phyloP scores from a whole-genome alignment of 2,113 vertebrate genomes.

The Notothenia rossii region DNA sequence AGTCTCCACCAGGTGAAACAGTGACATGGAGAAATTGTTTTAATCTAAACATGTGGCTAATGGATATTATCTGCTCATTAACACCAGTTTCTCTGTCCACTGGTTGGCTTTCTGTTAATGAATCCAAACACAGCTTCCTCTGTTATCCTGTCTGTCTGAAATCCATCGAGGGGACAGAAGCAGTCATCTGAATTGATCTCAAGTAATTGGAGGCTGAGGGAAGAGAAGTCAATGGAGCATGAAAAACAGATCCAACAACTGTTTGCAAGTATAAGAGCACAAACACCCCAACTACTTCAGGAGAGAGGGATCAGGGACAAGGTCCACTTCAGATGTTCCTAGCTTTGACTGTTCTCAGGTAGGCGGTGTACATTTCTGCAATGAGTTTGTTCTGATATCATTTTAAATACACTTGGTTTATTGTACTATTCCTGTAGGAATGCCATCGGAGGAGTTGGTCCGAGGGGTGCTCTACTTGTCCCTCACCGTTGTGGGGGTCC shows the following conservation, averaged over 20 bases:
- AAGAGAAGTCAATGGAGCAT: slow-evolving; percentile 76
- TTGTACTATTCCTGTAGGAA: slow-evolving; percentile 26
- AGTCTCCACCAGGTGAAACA: not conserved
- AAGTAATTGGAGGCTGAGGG: slow-evolving; percentile 79
- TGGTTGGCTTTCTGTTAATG: slow-evolving; percentile 25
- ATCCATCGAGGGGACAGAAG: slow-evolving; percentile 50
- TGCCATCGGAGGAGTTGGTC: slow-evolving; percentile 62
- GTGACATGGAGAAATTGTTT: slow-evolving; percentile 33
- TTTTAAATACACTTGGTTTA: not conserved
- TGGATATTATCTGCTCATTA: slow-evolving; percentile 30
- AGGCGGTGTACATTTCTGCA: not conserved
- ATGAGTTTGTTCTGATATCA: not conserved
- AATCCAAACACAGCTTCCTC: slow-evolving; percentile 38
- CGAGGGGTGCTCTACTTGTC: slow-evolving; percentile 80
- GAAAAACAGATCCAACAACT: slow-evolving; percentile 54
- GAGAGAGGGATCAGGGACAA: slow-evolving; percentile 18
- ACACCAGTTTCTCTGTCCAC: slow-evolving; percentile 3
- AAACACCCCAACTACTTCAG: slow-evolving; percentile 37
- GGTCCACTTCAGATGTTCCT: slow-evolving; percentile 28
- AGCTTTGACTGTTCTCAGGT: slow-evolving; percentile 42
- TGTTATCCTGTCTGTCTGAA: slow-evolving; percentile 43
- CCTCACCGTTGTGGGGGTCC: slow-evolving; percentile 78
- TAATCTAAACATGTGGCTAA: slow-evolving; percentile 28
- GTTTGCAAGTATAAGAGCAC: slow-evolving; percentile 74
- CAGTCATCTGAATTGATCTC: slow-evolving; percentile 82